Evolutionary conservation across 1,140 invertebrate species (phyloP).

Genomic region (Micrasema minimum): DNA sequence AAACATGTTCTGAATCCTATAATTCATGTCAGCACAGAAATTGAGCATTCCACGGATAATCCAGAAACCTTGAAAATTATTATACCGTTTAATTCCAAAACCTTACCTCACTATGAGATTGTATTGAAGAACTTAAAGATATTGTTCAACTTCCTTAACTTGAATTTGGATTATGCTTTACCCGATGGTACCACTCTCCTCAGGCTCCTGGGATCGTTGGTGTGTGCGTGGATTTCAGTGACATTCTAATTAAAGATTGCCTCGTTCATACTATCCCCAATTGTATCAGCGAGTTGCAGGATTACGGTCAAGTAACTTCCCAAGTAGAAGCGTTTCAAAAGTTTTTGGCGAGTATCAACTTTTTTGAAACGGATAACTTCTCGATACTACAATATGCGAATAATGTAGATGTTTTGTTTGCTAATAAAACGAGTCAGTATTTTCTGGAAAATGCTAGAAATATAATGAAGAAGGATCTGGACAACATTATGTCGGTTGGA

Average conservation of each 20-base stretch:
- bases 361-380: slow-evolving; percentile 66
- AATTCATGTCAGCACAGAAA: slow-evolving; percentile 65
- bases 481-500: slow-evolving; percentile 76
- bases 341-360: slow-evolving; percentile 69
- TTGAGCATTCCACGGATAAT: slow-evolving; percentile 60
- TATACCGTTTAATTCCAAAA: slow-evolving; percentile 60
- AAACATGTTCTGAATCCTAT: slow-evolving; percentile 68
- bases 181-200: slow-evolving; percentile 69
- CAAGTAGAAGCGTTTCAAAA: slow-evolving; percentile 76
- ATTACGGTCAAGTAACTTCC: slow-evolving; percentile 72
- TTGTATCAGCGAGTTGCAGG: slow-evolving; percentile 75
- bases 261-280: slow-evolving; percentile 80
- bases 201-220: slow-evolving; percentile 69
- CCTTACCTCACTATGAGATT: slow-evolving; percentile 66
- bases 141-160: slow-evolving; percentile 70
- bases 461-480: slow-evolving; percentile 85
- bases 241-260: slow-evolving; percentile 78
- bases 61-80: slow-evolving; percentile 63
- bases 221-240: slow-evolving; percentile 74
- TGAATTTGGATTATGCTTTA: slow-evolving; percentile 69
- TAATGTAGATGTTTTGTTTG: slow-evolving; percentile 82
- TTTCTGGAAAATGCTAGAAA: slow-evolving; percentile 75
- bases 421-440: slow-evolving; percentile 80
- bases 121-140: slow-evolving; percentile 72
- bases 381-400: slow-evolving; percentile 75